Base-by-base conservation (phyloP, 1,140 invertebrate species). In the Trissolcus basalis region DNA sequence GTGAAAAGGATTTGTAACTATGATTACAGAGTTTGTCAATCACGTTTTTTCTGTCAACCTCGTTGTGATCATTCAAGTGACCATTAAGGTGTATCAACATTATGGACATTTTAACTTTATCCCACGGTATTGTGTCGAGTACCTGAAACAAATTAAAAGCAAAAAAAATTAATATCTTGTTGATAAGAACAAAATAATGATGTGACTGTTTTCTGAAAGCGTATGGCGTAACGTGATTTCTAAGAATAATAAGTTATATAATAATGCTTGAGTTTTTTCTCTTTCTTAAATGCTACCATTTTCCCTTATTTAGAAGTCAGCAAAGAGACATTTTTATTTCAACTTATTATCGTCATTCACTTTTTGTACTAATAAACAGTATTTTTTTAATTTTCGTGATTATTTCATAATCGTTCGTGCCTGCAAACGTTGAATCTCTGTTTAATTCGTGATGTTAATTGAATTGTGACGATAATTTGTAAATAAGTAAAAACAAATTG, bases 121-220 rank as follows among this genome's bases (percentile, higher is more conserved):
- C 85, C 87, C 87, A 88, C 10, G 87, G 87, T 43, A 89, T 87
- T 43, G 86, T 87, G 51, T 88, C 86, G 35, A 89, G 82, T 4
- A 89, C 83, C 86, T 89, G 75, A 8, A 73, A 77, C 55, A 41
- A 55, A 58, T 56, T 58, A 60, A 76, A 64, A 32, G 13, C 1
- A 27, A 41, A 67, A 70, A 56, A 69, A 63, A 53, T 15, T 44
- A 44, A 47, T 61, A 69, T 75, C 56, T 45, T 63, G 63, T 54
- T 41, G 70, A 73, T 69, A 73, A 73, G 54, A 74, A 53, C 35
- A 48, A 64, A 73, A 60, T 61, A 63, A 67, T 67, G 55, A 74
- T 61, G 56, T 54, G 45, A 58, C 44, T 58, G 55, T 71, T 74
- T 74, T 9, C 56, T 61, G 70, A 74, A 73, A 27, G 19, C 16